Percentiles rank a stretch among this genome's conserved stretches.
phyloP scores from a whole-genome alignment of 2,888 invertebrate species.

The Phragmatobia fuliginosa region DNA sequence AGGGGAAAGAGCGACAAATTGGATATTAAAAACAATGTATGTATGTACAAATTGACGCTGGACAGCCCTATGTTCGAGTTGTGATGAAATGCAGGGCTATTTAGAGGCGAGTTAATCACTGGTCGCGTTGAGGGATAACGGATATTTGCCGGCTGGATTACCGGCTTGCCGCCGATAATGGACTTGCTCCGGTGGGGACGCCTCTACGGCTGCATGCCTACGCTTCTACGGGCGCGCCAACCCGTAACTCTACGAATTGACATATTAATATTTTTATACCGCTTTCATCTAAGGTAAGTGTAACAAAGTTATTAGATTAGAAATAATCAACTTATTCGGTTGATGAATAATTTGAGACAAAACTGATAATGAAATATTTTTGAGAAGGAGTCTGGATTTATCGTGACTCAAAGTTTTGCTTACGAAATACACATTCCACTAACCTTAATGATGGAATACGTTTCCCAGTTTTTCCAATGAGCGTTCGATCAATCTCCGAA shows the following conservation, averaged over 20 bases:
- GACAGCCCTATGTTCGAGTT: constrained; percentile 38
- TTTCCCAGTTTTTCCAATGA: neutral
- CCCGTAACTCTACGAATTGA: constrained; percentile 47
- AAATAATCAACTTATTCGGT: neutral
- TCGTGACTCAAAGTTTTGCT: neutral
- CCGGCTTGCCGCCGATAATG: constrained; percentile 60
- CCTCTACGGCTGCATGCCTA: constrained; percentile 25
- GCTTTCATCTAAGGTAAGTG: neutral
- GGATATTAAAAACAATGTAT: neutral
- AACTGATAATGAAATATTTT: neutral
- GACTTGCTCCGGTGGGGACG: constrained; percentile 39
- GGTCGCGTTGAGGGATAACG: constrained; percentile 62
- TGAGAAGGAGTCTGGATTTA: neutral
- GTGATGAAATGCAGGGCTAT: constrained; percentile 54
- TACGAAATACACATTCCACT: neutral
- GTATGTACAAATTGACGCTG: constrained; percentile 7
- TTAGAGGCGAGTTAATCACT: constrained; percentile 67
- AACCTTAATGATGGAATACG: neutral
- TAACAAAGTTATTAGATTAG: neutral
- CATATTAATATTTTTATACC: neutral
- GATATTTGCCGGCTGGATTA: constrained; percentile 69
- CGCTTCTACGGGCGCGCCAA: constrained; percentile 10
- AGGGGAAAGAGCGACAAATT: neutral
- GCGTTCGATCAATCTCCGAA: constrained; percentile 26
- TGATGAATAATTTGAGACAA: neutral